Conservation (phyloP, 2,113 vertebrate genomes). For the Noturus placidus region DNA sequence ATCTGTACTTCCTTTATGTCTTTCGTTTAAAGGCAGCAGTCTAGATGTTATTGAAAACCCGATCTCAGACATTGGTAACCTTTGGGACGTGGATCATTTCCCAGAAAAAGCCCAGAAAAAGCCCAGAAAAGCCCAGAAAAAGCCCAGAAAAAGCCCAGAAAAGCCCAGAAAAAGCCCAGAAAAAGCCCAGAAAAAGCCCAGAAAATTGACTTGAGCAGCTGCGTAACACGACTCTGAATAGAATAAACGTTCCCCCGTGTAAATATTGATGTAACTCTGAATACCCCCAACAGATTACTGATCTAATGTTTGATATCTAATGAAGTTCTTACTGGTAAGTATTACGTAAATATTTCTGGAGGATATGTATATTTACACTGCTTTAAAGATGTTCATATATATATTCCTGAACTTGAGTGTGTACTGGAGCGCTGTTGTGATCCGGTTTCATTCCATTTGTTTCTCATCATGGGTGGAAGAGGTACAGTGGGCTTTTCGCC, state of each 20-base stretch:
- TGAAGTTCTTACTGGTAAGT: not conserved
- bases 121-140: too few relatives aligned
- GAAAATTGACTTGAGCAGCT: not conserved
- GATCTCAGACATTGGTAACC: not conserved
- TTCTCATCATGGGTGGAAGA: not conserved
- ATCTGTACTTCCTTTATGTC: too few relatives aligned
- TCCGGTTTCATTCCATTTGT: not conserved
- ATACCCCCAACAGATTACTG: not conserved
- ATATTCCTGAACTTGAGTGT: conserved; percentile 53
- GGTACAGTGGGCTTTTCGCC: conserved; percentile 44
- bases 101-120: too few relatives aligned
- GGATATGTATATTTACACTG: not conserved
- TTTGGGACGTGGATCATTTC: not conserved
- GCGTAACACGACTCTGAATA: not conserved
- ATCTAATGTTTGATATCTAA: not conserved
- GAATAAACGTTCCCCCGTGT: not conserved
- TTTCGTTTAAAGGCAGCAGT: not conserved
- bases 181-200: not conserved
- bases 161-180: too few relatives aligned
- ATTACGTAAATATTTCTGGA: not conserved
- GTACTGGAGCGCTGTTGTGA: not conserved
- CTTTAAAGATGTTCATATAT: conserved; percentile 55
- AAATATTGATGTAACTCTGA: not conserved
- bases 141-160: too few relatives aligned
- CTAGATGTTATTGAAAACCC: not conserved